Conservation (phyloP, 2,113 vertebrate genomes). For the Phycodurus eques region DNA sequence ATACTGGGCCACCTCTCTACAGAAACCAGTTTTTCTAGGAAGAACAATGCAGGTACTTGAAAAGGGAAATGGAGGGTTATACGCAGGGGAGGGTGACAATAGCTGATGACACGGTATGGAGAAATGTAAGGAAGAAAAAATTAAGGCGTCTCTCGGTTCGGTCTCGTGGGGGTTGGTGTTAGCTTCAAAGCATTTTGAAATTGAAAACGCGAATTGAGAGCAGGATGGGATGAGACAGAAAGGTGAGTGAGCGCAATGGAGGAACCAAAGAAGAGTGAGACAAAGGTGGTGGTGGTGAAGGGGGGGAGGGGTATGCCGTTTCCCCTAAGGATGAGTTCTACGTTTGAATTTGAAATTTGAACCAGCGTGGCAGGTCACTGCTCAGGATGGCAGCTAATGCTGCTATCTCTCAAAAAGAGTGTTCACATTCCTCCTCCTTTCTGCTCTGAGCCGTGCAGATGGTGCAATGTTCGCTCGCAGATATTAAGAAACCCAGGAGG, state of each 20-base stretch:
- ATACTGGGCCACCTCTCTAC: constrained; percentile 65
- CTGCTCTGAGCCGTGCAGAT: constrained; percentile 64
- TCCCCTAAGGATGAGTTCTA: constrained; percentile 55
- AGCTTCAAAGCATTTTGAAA: constrained; percentile 67
- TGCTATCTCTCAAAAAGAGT: constrained; percentile 35
- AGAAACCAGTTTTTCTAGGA: constrained; percentile 63
- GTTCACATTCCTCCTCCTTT: constrained; percentile 22
- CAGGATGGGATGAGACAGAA: constrained; percentile 49
- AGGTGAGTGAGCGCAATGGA: constrained; percentile 21
- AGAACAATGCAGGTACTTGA: constrained; percentile 54
- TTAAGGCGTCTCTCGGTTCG: constrained; percentile 51
- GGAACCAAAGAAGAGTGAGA: constrained; percentile 28
- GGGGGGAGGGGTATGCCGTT: constrained; percentile 32
- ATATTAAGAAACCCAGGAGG: constrained; percentile 71
- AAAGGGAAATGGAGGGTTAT: constrained; percentile 43
- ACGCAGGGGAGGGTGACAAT: constrained; percentile 14
- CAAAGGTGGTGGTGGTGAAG: constrained; percentile 19
- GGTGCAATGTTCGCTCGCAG: constrained; percentile 67
- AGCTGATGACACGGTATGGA: constrained; percentile 57
- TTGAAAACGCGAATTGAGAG: constrained; percentile 64
- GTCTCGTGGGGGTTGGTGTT: constrained; percentile 46
- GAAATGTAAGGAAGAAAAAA: constrained; percentile 46
- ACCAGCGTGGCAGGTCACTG: constrained; percentile 58
- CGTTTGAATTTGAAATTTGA: constrained; percentile 67
- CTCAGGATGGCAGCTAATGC: constrained; percentile 53